Evolutionary conservation across 2,797 vertebrate species (phyloP), one percentile per base, ranked within the genome.

Genomic region (Enteromius treurensis): DNA sequence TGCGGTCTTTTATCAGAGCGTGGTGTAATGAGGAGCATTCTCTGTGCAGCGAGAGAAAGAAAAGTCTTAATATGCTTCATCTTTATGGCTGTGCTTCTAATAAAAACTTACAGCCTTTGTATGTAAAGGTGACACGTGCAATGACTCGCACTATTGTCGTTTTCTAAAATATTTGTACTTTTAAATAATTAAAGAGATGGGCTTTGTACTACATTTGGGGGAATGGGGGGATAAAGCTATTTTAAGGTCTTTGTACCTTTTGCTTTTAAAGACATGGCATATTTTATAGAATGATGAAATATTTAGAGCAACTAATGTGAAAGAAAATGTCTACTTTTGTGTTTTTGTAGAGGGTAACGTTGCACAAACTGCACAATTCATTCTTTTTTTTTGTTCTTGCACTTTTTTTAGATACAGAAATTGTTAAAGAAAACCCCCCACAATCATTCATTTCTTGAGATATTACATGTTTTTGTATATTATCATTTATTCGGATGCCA

Each of bases 131-230:
- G 73, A 83, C 58, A 82, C 96, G 97, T 99, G 97, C 97, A 99
- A 98, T 98, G 97, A 96, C 92, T 94, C 91, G 94, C 97, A 96
- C 95, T 81, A 77, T 96, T 95, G 95, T 96, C 95, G 94, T 97
- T 99, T 98, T 97, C 95, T 96, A 97, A 95, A 96, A 90, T 93
- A 92, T 97, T 98, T 97, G 96, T 96, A 97, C 94, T 96, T 93
- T 95, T 92, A 91, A 93, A 94, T 92, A 89, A 93, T 94, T 93
- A 92, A 26, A 91, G 80, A 83, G 74, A 84, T 73, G 85, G 87
- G 91, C 94, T 95, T 95, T 95, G 91, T 94, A 94, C 91, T 70
- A 90, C 91, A 89, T 92, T 87, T 87, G 88, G 86, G 90, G 88
- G 90, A 91, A 86, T 68, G 74, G 70, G 86, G 86, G 62, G 45